Evolutionary conservation across 2,113 vertebrate species (phyloP).

Genomic region (Podilymbus podiceps): DNA sequence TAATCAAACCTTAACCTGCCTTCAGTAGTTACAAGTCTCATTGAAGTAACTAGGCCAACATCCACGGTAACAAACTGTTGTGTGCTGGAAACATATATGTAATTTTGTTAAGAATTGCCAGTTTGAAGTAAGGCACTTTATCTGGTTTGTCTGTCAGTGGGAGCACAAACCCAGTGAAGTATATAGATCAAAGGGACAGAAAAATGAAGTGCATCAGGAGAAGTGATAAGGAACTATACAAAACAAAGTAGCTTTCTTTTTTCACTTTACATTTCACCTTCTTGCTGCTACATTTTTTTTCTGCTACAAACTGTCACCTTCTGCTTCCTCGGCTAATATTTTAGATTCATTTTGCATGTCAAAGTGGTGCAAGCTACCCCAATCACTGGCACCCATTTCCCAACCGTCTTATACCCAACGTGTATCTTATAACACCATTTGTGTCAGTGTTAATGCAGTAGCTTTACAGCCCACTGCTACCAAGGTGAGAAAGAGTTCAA

Average conservation of each 20-base stretch:
- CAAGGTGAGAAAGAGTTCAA: constrained; percentile 10
- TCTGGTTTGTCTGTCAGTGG: background rate
- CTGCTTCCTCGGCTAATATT: constrained; percentile 41
- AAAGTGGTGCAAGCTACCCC: background rate
- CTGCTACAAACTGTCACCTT: constrained; percentile 38
- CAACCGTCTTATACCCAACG: background rate
- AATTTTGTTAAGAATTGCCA: background rate
- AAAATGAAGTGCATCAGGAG: background rate
- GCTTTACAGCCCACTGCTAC: background rate
- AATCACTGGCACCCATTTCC: constrained; percentile 1
- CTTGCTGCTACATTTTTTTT: constrained; percentile 34
- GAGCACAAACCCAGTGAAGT: background rate
- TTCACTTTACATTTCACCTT: constrained; percentile 45
- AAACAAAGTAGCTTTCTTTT: constrained; percentile 13
- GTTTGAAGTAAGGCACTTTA: background rate
- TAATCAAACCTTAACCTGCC: background rate
- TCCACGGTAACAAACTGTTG: background rate
- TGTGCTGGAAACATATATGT: background rate
- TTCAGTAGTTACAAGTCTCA: background rate
- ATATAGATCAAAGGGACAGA: background rate
- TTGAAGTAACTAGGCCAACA: background rate
- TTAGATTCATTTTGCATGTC: constrained; percentile 43
- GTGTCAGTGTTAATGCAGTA: background rate
- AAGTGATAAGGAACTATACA: background rate
- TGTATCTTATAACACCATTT: background rate